These are phyloP conservation scores for Mormyrus proboscirostris DNA, from an alignment of 2,797 vertebrate species.

Conservation along the genomic window DNA sequence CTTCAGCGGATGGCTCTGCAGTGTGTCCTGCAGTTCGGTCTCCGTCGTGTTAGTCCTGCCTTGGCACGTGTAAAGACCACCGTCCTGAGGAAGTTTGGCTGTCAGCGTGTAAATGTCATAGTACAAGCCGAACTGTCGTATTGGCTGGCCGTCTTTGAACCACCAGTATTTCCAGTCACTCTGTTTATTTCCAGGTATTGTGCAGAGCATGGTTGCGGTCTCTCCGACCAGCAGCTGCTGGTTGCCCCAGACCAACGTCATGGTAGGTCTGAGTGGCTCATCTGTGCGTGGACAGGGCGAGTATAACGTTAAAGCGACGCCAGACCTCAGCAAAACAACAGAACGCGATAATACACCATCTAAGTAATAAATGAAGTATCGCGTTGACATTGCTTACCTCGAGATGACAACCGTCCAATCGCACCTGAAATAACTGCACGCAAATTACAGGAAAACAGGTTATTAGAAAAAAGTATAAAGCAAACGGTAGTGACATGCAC, in stretches of 20 bases:
- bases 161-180: conserved; percentile 46
- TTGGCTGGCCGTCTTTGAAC: conserved; percentile 39
- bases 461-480: neutral
- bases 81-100: conserved; percentile 10
- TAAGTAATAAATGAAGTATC: neutral
- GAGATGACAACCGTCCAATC: neutral
- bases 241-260: conserved; percentile 22
- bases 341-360: neutral
- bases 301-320: neutral
- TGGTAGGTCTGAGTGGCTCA: conserved; percentile 16
- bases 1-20: conserved; percentile 42
- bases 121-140: neutral
- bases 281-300: neutral
- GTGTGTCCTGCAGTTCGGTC: conserved; percentile 18
- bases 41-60: conserved; percentile 28
- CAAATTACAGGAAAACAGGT: neutral
- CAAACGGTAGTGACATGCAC: neutral
- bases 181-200: conserved; percentile 19
- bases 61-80: conserved; percentile 51
- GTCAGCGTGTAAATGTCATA: conserved; percentile 14
- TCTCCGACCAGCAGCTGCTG: conserved; percentile 49
- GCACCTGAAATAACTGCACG: neutral
- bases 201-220: conserved; percentile 43
- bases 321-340: neutral
- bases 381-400: conserved; percentile 34